phyloP scores from a whole-genome alignment of 1,140 invertebrate genomes.

The Drosophila eugracilis region DNA sequence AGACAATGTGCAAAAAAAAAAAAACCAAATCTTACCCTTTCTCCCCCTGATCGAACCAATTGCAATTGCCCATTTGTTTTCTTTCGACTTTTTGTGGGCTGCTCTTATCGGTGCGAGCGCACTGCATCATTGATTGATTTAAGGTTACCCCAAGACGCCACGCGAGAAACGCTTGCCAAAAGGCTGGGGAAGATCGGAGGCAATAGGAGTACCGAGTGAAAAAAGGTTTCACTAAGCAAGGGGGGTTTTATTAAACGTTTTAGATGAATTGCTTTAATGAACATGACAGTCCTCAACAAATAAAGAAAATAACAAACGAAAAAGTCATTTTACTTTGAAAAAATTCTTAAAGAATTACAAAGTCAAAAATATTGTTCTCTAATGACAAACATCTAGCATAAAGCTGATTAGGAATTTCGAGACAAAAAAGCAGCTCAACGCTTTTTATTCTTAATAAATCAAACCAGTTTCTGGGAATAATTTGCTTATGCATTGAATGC shows the following conservation, averaged over 20 bases:
- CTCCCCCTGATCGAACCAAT: slow-evolving; percentile 13
- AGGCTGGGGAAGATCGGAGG: slow-evolving; percentile 14
- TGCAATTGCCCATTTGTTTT: slow-evolving; percentile 44
- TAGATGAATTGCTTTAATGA: too few relatives aligned
- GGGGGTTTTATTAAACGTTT: not conserved
- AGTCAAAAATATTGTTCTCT: too few relatives aligned
- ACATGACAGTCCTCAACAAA: too few relatives aligned
- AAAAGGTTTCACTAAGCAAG: not conserved
- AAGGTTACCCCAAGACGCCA: slow-evolving; percentile 75
- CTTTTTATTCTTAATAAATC: not conserved
- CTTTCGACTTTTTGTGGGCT: slow-evolving; percentile 19
- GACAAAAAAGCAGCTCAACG: not conserved
- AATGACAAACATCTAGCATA: too few relatives aligned
- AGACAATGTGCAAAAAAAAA: slow-evolving; percentile 36
- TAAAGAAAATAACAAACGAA: too few relatives aligned
- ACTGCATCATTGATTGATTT: slow-evolving; percentile 77
- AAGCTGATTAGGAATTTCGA: not conserved
- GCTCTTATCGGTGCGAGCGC: slow-evolving; percentile 59
- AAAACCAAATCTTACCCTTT: slow-evolving; percentile 19
- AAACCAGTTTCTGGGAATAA: not conserved
- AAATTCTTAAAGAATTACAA: too few relatives aligned
- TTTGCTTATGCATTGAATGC: not conserved
- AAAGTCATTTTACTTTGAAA: too few relatives aligned
- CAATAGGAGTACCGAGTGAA: slow-evolving; percentile 7
- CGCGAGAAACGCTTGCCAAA: slow-evolving; percentile 59